Conservation (phyloP, 92 coral and sea anemone genomes). For the Muricea muricata region DNA sequence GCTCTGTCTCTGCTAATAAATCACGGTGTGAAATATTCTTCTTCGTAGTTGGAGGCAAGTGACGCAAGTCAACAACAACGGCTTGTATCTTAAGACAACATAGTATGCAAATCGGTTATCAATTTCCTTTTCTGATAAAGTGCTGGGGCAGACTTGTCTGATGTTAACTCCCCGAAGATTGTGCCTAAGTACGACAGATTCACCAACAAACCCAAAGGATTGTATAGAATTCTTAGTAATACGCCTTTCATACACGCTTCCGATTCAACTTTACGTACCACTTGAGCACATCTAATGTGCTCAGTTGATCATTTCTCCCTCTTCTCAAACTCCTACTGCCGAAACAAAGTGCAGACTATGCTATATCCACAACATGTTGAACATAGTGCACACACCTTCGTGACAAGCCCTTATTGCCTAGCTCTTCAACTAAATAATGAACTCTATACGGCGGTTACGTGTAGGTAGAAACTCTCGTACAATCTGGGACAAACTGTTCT, state of each 20-base stretch:
- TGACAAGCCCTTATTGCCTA: slow-evolving; percentile 30
- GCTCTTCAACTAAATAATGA: slow-evolving; percentile 48
- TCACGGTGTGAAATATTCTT: not conserved
- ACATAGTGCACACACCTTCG: slow-evolving; percentile 51
- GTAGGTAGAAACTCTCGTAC: slow-evolving; percentile 61
- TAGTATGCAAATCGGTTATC: slow-evolving; percentile 36
- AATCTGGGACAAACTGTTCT: slow-evolving; percentile 47
- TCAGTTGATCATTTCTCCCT: slow-evolving; percentile 33
- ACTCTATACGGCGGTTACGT: slow-evolving; percentile 50
- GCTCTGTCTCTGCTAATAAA: slow-evolving; percentile 35
- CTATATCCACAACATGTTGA: slow-evolving; percentile 54
- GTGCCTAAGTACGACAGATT: slow-evolving; percentile 33
- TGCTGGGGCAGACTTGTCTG: slow-evolving; percentile 17
- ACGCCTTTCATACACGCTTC: slow-evolving; percentile 24
- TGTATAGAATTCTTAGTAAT: slow-evolving; percentile 12
- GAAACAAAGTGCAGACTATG: slow-evolving; percentile 61
- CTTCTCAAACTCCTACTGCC: slow-evolving; percentile 10
- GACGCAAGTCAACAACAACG: slow-evolving; percentile 29
- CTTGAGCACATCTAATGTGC: slow-evolving; percentile 26
- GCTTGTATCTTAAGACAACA: slow-evolving; percentile 48
- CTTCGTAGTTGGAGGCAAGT: not conserved
- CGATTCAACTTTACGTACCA: slow-evolving; percentile 26
- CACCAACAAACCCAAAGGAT: slow-evolving; percentile 35
- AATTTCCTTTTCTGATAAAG: slow-evolving; percentile 5
- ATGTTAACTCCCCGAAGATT: slow-evolving; percentile 37